Conservation (phyloP, 2,888 invertebrate genomes). For the Mesoligia furuncula region DNA sequence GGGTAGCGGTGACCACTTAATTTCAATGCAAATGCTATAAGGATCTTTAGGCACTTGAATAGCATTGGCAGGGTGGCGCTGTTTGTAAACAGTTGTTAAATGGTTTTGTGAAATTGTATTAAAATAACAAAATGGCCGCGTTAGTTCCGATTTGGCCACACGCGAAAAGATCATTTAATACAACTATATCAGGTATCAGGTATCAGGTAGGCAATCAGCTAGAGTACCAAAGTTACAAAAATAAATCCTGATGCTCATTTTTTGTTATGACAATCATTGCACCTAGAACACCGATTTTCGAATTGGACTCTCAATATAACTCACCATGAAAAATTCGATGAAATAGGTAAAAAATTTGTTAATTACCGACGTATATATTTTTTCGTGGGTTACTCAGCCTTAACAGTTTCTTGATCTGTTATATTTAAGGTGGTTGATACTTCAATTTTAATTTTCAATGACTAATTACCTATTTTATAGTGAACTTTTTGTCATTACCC, state of each 20-base stretch:
- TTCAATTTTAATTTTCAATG: slow-evolving; percentile 71
- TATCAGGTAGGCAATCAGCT: background rate
- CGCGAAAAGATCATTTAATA: no score
- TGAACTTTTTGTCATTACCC: slow-evolving; percentile 65
- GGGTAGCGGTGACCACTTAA: background rate
- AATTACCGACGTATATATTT: slow-evolving; percentile 58
- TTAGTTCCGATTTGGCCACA: background rate
- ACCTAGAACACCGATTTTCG: slow-evolving; percentile 21
- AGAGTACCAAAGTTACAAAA: background rate
- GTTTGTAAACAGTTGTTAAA: background rate
- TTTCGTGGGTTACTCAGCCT: slow-evolving; percentile 54
- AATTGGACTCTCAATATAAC: slow-evolving; percentile 24
- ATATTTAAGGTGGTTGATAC: slow-evolving; percentile 67
- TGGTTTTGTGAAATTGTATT: background rate
- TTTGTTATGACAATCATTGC: slow-evolving; percentile 36
- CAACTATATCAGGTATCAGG: background rate
- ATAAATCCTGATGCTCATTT: slow-evolving; percentile 34
- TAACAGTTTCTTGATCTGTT: slow-evolving; percentile 58
- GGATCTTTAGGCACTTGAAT: background rate
- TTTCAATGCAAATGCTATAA: background rate
- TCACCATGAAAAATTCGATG: slow-evolving; percentile 54
- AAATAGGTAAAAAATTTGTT: slow-evolving; percentile 60
- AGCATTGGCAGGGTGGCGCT: background rate
- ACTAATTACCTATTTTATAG: slow-evolving; percentile 60
- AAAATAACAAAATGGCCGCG: background rate